Evolutionary conservation across 2,888 invertebrate species (phyloP).

Genomic region (Sussaba pulchella): DNA sequence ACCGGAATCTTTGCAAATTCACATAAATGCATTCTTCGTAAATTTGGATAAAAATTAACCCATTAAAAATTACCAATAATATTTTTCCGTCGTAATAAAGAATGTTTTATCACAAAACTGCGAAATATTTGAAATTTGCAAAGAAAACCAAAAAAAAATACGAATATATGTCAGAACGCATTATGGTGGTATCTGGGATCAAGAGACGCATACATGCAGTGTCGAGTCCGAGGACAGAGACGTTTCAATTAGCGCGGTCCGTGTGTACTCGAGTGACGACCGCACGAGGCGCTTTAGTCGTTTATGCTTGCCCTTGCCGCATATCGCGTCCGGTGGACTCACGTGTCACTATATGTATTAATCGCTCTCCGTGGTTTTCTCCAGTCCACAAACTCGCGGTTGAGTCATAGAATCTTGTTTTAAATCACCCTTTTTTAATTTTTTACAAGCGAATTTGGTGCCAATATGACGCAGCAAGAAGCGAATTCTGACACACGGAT

Average conservation of each 20-base stretch:
- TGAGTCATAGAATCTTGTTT: conserved; percentile 12
- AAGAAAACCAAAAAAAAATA: too few relatives aligned
- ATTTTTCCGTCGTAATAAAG: too few relatives aligned
- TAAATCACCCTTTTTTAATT: conserved; percentile 3
- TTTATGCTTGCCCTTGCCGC: conserved; percentile 3
- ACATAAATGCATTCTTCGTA: too few relatives aligned
- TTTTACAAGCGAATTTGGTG: conserved; percentile 22
- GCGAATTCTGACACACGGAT: conserved; percentile 31
- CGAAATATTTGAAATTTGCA: too few relatives aligned
- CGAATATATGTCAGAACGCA: too few relatives aligned
- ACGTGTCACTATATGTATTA: conserved; percentile 56
- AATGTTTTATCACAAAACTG: too few relatives aligned
- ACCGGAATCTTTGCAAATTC: too few relatives aligned
- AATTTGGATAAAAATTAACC: too few relatives aligned
- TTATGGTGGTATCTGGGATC: not conserved
- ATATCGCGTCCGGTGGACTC: conserved; percentile 20
- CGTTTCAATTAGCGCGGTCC: conserved; percentile 78
- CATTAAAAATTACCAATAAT: too few relatives aligned
- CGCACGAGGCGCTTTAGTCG: conserved; percentile 42
- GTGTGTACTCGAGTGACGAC: conserved; percentile 51
- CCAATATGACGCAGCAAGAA: conserved; percentile 54
- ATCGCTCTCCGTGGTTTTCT: conserved; percentile 59
- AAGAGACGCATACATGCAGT: conserved; percentile 5
- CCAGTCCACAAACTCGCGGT: conserved; percentile 18
- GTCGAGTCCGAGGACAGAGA: conserved; percentile 61